A percentile compares a stretch with the other conserved stretches of the same genome.
These are phyloP conservation scores for Seira sanloemensis DNA, from an alignment of 2,888 invertebrate genomes.

Conservation along the genomic window DNA sequence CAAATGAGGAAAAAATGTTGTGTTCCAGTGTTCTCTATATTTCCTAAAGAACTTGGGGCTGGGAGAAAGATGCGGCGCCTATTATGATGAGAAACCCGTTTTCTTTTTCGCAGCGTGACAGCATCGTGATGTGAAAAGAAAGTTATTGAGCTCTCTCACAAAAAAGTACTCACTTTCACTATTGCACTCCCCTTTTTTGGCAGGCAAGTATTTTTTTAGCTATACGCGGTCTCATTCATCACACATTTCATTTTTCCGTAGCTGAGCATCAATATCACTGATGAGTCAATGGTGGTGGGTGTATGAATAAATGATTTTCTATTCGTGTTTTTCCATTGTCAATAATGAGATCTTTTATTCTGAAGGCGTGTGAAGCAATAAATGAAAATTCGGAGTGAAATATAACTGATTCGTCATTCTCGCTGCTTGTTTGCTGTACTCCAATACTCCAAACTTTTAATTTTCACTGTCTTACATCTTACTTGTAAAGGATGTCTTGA, in stretches of 20 bases:
- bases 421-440: too few relatives aligned
- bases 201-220: background rate
- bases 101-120: background rate
- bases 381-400: too few relatives aligned
- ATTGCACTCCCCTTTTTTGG: too few relatives aligned
- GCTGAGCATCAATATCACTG: background rate
- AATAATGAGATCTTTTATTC: background rate
- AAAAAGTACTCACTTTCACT: conserved; percentile 1
- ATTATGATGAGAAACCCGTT: background rate
- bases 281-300: conserved; percentile 4
- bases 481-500: too few relatives aligned
- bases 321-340: background rate
- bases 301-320: too few relatives aligned
- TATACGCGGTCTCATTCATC: background rate
- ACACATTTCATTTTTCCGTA: background rate
- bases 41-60: too few relatives aligned
- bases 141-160: background rate
- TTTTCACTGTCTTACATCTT: too few relatives aligned
- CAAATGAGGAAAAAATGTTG: background rate
- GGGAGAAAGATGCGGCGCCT: too few relatives aligned
- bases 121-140: conserved; percentile 1
- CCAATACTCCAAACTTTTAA: too few relatives aligned
- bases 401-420: too few relatives aligned
- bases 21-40: too few relatives aligned
- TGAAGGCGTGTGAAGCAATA: background rate